Percentiles rank a stretch among this genome's conserved stretches.
phyloP scores from a whole-genome alignment of 2,888 invertebrate species.

The Pollenia labialis region DNA sequence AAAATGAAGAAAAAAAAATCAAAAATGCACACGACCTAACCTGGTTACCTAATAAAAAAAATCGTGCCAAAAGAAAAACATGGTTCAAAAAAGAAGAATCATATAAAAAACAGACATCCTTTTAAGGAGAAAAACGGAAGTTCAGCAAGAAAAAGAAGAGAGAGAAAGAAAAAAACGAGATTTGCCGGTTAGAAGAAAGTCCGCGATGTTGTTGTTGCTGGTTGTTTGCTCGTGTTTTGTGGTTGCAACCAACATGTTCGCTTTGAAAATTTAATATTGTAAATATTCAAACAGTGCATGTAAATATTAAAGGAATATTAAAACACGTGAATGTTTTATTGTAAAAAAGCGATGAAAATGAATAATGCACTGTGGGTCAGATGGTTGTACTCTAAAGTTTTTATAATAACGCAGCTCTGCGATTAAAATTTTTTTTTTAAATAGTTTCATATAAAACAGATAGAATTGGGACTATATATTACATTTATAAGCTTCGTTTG shows the following conservation, averaged over 20 bases:
- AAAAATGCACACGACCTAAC: constrained; percentile 35
- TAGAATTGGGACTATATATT: no score
- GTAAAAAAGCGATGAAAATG: neutral
- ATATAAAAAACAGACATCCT: constrained; percentile 40
- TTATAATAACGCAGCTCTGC: neutral
- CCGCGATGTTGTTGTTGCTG: neutral
- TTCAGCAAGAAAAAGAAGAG: constrained; percentile 18
- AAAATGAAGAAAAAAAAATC: neutral
- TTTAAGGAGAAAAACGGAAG: constrained; percentile 57
- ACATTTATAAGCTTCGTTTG: no score
- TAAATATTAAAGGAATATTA: constrained; percentile 11
- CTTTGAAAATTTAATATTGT: neutral
- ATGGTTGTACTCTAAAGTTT: no score
- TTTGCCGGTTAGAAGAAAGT: constrained; percentile 45
- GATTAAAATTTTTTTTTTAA: neutral
- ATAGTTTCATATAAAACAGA: no score
- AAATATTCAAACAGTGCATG: neutral
- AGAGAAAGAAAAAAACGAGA: constrained; percentile 1
- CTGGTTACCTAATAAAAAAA: constrained; percentile 43
- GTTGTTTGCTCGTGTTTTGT: neutral
- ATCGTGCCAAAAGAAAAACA: constrained; percentile 26
- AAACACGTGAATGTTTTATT: constrained; percentile 60
- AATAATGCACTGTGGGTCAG: constrained; percentile 12
- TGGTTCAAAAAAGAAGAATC: neutral
- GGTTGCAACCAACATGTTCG: constrained; percentile 56